Evolutionary conservation across 2,113 vertebrate genomes (phyloP).

Genomic region (Nothocercus julius): DNA sequence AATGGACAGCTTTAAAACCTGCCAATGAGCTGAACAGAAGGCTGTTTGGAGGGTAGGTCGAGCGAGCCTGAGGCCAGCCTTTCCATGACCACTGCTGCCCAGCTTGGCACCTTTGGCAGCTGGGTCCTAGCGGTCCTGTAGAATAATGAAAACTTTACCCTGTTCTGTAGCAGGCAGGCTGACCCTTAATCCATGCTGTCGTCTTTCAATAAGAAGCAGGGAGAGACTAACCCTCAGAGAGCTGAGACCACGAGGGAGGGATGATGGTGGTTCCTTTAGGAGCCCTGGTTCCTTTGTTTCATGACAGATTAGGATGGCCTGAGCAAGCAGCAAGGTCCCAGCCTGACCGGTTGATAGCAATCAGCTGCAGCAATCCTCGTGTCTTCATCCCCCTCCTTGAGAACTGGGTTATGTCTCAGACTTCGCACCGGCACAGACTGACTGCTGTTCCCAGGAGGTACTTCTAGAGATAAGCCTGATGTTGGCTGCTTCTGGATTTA

Average conservation of each 20-base stretch:
- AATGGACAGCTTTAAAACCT: slow-evolving; percentile 29
- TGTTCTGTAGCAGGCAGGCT: background rate
- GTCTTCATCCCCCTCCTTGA: background rate
- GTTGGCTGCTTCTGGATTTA: background rate
- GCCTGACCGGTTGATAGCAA: background rate
- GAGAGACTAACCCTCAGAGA: background rate
- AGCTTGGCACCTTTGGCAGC: background rate
- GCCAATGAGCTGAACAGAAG: slow-evolving; percentile 13
- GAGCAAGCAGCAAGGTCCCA: background rate
- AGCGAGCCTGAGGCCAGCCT: background rate
- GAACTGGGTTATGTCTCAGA: background rate
- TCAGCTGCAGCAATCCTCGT: background rate
- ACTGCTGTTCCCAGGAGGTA: background rate
- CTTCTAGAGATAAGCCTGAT: background rate
- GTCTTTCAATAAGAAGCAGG: background rate
- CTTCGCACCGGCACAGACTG: background rate
- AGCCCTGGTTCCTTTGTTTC: background rate
- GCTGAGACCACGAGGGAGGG: background rate
- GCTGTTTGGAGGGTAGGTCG: background rate
- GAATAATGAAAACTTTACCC: background rate
- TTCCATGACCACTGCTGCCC: background rate
- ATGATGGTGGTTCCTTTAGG: background rate
- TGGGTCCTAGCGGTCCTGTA: background rate
- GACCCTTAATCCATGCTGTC: background rate
- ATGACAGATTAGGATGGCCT: background rate